A percentile compares a stretch with the other conserved stretches of the same genome.
Evolutionary conservation across 2,113 vertebrate genomes (phyloP).

Genomic region (Pica pica): DNA sequence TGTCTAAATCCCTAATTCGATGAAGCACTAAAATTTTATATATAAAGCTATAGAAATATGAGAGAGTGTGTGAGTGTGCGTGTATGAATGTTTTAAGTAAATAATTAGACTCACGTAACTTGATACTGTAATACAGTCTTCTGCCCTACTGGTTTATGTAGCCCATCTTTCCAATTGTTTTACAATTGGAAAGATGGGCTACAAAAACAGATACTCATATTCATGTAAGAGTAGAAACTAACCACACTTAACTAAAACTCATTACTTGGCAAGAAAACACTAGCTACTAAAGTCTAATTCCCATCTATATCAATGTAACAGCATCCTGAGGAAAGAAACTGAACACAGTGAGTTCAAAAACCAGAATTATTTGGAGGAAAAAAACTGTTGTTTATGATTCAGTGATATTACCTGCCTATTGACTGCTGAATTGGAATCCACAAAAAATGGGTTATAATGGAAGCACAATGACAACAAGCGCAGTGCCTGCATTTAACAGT

Average conservation of each 20-base stretch:
- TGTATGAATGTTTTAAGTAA: background rate
- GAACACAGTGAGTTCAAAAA: background rate
- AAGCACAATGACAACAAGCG: background rate
- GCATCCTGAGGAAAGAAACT: background rate
- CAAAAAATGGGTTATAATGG: background rate
- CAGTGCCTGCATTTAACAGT: background rate
- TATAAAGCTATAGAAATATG: background rate
- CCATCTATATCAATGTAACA: background rate
- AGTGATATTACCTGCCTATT: background rate
- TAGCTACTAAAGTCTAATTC: background rate
- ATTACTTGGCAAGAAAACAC: background rate
- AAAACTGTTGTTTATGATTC: background rate
- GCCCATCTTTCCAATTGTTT: background rate
- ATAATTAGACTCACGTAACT: background rate
- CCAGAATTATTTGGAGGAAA: background rate
- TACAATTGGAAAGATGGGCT: background rate
- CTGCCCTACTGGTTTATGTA: background rate
- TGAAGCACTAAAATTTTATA: background rate
- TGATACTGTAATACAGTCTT: background rate
- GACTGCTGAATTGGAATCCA: background rate
- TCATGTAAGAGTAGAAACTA: background rate
- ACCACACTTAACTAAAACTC: background rate
- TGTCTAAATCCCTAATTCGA: background rate
- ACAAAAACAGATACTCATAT: background rate
- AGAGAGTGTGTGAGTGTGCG: fast-evolving